Base-by-base conservation (phyloP, 1,140 invertebrate species). In the Gonioctena quinquepunctata region DNA sequence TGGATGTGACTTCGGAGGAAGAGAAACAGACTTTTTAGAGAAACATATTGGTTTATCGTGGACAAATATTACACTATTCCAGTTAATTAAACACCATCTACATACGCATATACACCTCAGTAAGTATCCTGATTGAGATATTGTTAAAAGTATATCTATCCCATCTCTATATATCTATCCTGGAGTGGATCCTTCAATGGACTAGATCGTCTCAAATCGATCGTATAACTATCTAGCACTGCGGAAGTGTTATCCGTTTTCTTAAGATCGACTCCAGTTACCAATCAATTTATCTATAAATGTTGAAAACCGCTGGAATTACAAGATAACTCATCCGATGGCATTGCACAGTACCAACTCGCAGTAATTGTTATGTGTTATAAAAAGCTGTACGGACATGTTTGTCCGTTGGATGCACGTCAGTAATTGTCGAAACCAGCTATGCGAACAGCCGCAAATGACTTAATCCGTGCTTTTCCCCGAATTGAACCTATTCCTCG, bases 381-480 rank as follows among this genome's bases (percentile, higher is more conserved):
- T 74, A 78, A 78, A 78, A 78, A 78, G 71, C 75, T 65, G 75
- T 49, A 66, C 61, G 70, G 73, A 78, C 75, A 76, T 77, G 76
- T 76, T 75, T 71, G 75, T 73, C 72, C 75, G 66, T 75, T 69
- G 42, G 64, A 65, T 65, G 59, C 66, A 73, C 70, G 68, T 60
- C 62, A 68, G 70, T 77, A 76, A 77, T 77, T 77, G 74, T 70
- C 71, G 66, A 74, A 77, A 73, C 73, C 70, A 77, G 75, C 71
- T 77, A 70, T 76, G 72, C 56, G 71, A 78, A 78, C 74, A 66
- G 57, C 72, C 66, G 70, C 71, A 74, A 77, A 78, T 77, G 77
- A 77, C 77, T 78, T 78, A 78, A 78, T 78, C 73, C 67, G 60
- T 66, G 70, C 62, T 68, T 73, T 74, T 75, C 69, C 72, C 66